Evolutionary conservation across 2,113 vertebrate species (phyloP).

Genomic region (Passer domesticus): DNA sequence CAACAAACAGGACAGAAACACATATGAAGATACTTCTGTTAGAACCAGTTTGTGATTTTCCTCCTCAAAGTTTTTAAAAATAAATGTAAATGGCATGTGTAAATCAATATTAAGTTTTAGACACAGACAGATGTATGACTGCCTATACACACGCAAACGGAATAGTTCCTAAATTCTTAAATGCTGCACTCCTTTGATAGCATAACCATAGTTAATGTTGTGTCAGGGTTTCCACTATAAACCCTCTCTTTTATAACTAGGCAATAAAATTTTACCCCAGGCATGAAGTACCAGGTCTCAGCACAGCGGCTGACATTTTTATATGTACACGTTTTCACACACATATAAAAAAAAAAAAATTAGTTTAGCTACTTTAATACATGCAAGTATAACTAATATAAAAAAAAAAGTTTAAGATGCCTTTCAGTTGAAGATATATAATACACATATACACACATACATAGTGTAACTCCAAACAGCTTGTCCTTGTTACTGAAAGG

Average conservation of each 20-base stretch:
- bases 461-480: background rate
- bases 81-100: background rate
- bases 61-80: background rate
- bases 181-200: constrained; percentile 45
- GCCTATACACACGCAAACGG: background rate
- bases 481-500: background rate
- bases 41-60: background rate
- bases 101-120: background rate
- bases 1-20: background rate
- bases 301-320: constrained; percentile 50
- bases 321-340: constrained; percentile 36
- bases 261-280: constrained; percentile 63
- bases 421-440: background rate
- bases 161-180: constrained; percentile 43
- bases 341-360: background rate
- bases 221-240: constrained; percentile 71
- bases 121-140: background rate
- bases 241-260: constrained; percentile 60
- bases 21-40: background rate
- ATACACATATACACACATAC: background rate
- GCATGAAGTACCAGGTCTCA: constrained; percentile 59
- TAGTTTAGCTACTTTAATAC: constrained; percentile 14
- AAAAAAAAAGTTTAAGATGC: constrained; percentile 2
- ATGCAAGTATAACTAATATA: background rate
- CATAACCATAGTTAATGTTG: constrained; percentile 32